Evolutionary conservation across 2,888 invertebrate species (phyloP).

Genomic region (Oscheius onirici): DNA sequence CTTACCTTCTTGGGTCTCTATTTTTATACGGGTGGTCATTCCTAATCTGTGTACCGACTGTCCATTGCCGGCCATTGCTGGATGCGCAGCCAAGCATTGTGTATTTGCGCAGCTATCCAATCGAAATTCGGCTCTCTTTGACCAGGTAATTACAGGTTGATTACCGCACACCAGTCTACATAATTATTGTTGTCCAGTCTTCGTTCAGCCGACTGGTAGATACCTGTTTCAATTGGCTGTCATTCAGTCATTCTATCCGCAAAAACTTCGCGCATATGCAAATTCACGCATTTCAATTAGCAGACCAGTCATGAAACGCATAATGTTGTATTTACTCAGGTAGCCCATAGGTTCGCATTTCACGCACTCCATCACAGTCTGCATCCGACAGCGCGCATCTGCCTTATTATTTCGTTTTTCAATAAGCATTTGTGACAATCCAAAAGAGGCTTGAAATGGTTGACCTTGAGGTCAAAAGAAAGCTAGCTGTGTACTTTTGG

Average conservation of each 20-base stretch:
- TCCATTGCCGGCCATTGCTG: constrained; percentile 19
- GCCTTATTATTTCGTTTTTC: neutral
- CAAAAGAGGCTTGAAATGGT: too few relatives aligned
- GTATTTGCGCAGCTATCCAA: constrained; percentile 29
- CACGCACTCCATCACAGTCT: constrained; percentile 17
- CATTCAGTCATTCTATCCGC: neutral
- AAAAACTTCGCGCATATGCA: constrained; percentile 18
- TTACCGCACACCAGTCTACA: constrained; percentile 20
- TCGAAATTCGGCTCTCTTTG: constrained; percentile 34
- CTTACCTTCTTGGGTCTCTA: constrained; percentile 1
- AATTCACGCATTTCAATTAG: constrained; percentile 30
- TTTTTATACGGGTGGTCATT: neutral
- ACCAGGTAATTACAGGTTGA: constrained; percentile 33
- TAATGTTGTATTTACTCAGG: constrained; percentile 34
- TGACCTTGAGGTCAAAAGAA: constrained; percentile 15
- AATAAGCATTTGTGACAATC: neutral
- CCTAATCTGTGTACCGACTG: constrained; percentile 2
- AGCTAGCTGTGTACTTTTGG: constrained; percentile 6
- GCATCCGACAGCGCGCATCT: constrained; percentile 1
- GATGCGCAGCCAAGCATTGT: constrained; percentile 22
- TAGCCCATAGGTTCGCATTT: constrained; percentile 29
- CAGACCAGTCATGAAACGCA: constrained; percentile 27
- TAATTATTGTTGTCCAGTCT: constrained; percentile 24
- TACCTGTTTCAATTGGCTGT: too few relatives aligned
- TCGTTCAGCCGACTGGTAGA: constrained; percentile 13